A percentile compares a stretch with the other conserved stretches of the same genome.
Conservation (phyloP, 2,113 vertebrate species). For the Catagonus wagneri region DNA sequence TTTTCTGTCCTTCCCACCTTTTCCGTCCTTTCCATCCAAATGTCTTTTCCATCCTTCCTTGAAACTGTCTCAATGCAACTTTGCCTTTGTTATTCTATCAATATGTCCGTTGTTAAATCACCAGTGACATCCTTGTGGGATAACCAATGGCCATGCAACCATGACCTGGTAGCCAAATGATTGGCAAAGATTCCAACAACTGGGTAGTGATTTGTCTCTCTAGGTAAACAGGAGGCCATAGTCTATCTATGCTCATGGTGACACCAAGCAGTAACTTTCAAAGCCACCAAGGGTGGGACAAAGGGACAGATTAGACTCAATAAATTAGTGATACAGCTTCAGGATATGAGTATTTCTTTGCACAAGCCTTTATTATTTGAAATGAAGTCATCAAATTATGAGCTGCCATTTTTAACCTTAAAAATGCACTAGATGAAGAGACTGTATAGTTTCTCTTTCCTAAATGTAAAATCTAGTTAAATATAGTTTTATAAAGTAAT, state of each 20-base stretch:
- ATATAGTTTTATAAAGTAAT: neutral
- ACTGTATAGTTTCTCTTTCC: neutral
- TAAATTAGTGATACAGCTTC: neutral
- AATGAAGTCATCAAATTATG: neutral
- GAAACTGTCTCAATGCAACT: neutral
- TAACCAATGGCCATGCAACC: neutral
- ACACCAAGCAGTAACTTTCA: neutral
- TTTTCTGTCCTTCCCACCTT: neutral
- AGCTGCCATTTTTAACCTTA: constrained; percentile 6
- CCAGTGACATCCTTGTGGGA: neutral
- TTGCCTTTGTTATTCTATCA: neutral
- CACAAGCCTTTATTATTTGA: neutral
- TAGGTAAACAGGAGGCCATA: neutral
- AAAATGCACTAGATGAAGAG: neutral
- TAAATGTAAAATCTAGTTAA: neutral
- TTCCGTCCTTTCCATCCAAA: neutral
- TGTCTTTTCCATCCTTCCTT: neutral
- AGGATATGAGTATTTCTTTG: neutral
- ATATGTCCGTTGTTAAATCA: neutral
- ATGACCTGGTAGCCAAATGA: neutral
- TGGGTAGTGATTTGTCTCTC: neutral
- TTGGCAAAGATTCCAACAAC: neutral
- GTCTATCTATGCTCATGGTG: neutral
- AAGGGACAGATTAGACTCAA: neutral
- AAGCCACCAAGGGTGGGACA: neutral